Evolutionary conservation across 2,113 vertebrate species (phyloP).

Genomic region (Raja brachyura): DNA sequence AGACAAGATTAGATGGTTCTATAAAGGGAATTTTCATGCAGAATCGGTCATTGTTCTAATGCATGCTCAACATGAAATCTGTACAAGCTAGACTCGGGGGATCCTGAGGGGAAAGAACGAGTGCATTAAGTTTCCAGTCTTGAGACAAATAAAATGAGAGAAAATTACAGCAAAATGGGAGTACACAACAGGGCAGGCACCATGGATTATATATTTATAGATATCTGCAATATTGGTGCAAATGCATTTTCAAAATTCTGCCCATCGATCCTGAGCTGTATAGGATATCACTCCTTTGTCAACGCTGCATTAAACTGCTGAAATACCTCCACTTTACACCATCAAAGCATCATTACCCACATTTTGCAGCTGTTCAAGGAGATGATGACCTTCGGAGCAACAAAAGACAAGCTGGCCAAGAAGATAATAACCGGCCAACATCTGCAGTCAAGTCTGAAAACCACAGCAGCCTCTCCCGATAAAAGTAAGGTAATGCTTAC

Average conservation of each 20-base stretch:
- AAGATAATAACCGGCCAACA: background rate
- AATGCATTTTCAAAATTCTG: no score
- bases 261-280: no score
- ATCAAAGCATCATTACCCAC: background rate
- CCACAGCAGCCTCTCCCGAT: no score
- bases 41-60: background rate
- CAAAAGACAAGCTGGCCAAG: no score
- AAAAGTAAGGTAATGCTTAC: no score
- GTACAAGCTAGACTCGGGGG: background rate
- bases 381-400: no score
- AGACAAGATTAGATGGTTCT: no score
- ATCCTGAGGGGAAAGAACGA: background rate
- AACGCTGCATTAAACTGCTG: background rate
- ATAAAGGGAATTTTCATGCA: background rate
- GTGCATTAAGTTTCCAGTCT: background rate
- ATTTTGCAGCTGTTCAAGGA: background rate
- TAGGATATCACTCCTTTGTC: background rate
- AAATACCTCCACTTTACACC: background rate
- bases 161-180: background rate
- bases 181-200: background rate
- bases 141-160: background rate
- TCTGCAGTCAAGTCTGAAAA: no score
- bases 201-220: background rate
- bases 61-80: background rate
- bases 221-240: no score